phyloP scores from a whole-genome alignment of 2,888 invertebrate species.

The Actias luna region DNA sequence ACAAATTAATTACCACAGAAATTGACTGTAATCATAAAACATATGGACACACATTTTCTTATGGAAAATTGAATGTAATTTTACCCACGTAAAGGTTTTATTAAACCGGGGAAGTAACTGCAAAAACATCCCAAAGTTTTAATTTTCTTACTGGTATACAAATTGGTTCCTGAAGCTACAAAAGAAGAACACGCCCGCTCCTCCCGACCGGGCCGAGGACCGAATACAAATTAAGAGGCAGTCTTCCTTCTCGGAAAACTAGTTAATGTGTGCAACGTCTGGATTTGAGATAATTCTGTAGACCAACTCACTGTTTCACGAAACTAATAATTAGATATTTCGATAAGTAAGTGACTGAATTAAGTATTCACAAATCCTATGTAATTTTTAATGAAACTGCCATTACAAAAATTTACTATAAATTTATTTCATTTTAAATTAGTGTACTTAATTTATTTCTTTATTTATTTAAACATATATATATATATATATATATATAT shows the following conservation, averaged over 20 bases:
- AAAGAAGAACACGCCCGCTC: constrained; percentile 66
- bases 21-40: not conserved
- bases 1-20: not conserved
- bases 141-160: constrained; percentile 74
- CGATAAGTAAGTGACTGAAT: not conserved
- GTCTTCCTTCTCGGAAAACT: constrained; percentile 62
- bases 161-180: constrained; percentile 75
- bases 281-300: constrained; percentile 52
- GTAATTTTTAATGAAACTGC: not conserved
- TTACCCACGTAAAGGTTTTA: constrained; percentile 42
- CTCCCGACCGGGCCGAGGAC: constrained; percentile 56
- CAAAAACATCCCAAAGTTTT: constrained; percentile 62
- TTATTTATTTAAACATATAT: too few species aligned
- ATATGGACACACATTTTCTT: not conserved
- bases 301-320: constrained; percentile 29
- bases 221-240: constrained; percentile 75
- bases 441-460: too few species aligned
- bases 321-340: not conserved
- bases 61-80: constrained; percentile 13
- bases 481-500: too few species aligned
- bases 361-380: not conserved
- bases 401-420: not conserved
- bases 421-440: too few species aligned
- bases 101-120: constrained; percentile 51
- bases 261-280: constrained; percentile 68